Conservation (phyloP, 1,140 invertebrate genomes). For the Bactericera cockerelli region DNA sequence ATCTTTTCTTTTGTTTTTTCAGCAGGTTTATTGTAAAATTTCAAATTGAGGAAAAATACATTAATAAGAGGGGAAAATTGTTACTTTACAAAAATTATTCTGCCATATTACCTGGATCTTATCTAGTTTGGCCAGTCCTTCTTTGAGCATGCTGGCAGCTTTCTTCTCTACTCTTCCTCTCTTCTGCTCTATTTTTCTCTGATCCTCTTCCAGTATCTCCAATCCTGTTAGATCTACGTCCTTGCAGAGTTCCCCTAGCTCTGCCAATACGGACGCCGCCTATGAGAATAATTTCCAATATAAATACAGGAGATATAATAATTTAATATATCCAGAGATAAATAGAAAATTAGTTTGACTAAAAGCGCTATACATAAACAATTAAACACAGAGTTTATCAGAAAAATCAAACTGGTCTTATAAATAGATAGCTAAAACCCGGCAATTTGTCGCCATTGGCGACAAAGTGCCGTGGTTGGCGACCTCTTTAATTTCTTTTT, state of each 20-base stretch:
- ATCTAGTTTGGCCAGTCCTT: conserved; percentile 48
- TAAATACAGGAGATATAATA: conserved; percentile 9
- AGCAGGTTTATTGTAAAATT: too few relatives aligned
- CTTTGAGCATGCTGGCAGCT: conserved; percentile 44
- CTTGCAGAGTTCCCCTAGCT: conserved; percentile 45
- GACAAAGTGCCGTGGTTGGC: too few relatives aligned
- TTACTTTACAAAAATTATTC: too few relatives aligned
- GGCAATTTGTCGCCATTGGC: too few relatives aligned
- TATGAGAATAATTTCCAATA: conserved; percentile 9
- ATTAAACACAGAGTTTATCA: too few relatives aligned
- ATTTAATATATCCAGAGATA: background rate
- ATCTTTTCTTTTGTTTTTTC: too few relatives aligned
- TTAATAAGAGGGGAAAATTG: too few relatives aligned
- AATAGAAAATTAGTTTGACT: background rate
- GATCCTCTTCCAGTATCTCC: conserved; percentile 50
- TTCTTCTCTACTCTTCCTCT: conserved; percentile 47
- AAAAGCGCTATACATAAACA: conserved; percentile 34
- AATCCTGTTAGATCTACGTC: conserved; percentile 50
- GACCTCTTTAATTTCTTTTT: too few relatives aligned
- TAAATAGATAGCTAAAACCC: too few relatives aligned
- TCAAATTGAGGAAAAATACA: too few relatives aligned
- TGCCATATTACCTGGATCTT: conserved; percentile 45
- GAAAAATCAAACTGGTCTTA: too few relatives aligned
- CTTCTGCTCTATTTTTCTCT: conserved; percentile 45
- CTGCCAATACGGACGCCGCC: conserved; percentile 20